These are phyloP conservation scores for Pipistrellus pygmaeus DNA, from an alignment of 2,797 vertebrate species.

Conservation along the genomic window DNA sequence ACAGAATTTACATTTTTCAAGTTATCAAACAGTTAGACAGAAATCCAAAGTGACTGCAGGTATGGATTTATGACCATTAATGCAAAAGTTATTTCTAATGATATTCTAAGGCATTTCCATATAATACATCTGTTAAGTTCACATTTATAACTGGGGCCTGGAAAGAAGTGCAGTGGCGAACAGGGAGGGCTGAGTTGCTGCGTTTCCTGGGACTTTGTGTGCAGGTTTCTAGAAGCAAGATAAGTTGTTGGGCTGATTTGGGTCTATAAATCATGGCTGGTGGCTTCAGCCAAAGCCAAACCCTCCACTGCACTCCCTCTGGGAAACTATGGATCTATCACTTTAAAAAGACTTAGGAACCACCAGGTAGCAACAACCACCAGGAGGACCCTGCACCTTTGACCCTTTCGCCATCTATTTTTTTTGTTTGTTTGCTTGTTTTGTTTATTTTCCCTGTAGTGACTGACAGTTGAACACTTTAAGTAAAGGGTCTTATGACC, in stretches of 20 bases:
- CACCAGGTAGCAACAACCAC: background rate
- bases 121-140: conserved; percentile 68
- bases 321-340: background rate
- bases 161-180: conserved; percentile 31
- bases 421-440: background rate
- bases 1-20: conserved; percentile 54
- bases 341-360: background rate
- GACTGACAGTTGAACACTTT: background rate
- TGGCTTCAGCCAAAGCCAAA: background rate
- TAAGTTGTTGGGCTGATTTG: background rate
- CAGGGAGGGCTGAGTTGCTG: background rate
- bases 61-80: conserved; percentile 72
- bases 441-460: conserved; percentile 3
- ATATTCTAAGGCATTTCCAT: conserved; percentile 74
- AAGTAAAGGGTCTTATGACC: conserved; percentile 23
- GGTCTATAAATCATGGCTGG: background rate
- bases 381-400: background rate
- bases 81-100: conserved; percentile 75
- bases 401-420: background rate
- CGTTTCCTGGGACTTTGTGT: background rate
- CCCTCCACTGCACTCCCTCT: background rate
- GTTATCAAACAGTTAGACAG: conserved; percentile 38
- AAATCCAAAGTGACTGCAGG: conserved; percentile 58
- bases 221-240: background rate
- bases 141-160: conserved; percentile 69